Evolutionary conservation across 1,140 invertebrate genomes (phyloP).

Genomic region (Drosophila pruinosa): DNA sequence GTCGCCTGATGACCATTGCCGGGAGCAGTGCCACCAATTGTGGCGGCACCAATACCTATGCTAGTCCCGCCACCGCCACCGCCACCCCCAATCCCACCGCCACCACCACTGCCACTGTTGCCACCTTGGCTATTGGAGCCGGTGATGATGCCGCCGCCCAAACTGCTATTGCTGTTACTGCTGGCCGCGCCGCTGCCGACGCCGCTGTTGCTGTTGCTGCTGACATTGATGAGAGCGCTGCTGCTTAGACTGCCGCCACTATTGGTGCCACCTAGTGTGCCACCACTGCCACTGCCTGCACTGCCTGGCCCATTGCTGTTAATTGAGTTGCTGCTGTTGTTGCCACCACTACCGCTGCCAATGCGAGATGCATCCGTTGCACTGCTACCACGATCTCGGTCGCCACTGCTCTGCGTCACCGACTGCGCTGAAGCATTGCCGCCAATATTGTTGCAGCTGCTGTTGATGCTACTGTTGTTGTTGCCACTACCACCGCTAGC

Average conservation of each 20-base stretch:
- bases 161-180: conserved; percentile 53
- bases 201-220: conserved; percentile 41
- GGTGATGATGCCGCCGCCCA: conserved; percentile 30
- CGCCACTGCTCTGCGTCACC: conserved; percentile 22
- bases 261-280: conserved; percentile 24
- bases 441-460: conserved; percentile 1
- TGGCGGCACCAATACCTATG: conserved; percentile 21
- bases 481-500: background rate
- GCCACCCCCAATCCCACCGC: conserved; percentile 33
- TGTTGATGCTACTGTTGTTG: conserved; percentile 13
- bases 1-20: conserved; percentile 37
- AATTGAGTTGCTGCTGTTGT: conserved; percentile 62
- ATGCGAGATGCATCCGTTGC: conserved; percentile 32
- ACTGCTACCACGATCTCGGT: conserved; percentile 29
- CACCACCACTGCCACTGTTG: conserved; percentile 28
- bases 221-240: conserved; percentile 10
- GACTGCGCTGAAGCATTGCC: conserved; percentile 14
- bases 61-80: conserved; percentile 41
- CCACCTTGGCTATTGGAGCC: conserved; percentile 53
- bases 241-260: conserved; percentile 43
- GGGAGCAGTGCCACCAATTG: conserved; percentile 30
- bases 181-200: conserved; percentile 37
- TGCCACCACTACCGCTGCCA: conserved; percentile 47
- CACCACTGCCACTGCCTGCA: conserved; percentile 56
- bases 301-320: conserved; percentile 69